phyloP scores from a whole-genome alignment of 1,140 invertebrate genomes.

The Ridgeia piscesae region DNA sequence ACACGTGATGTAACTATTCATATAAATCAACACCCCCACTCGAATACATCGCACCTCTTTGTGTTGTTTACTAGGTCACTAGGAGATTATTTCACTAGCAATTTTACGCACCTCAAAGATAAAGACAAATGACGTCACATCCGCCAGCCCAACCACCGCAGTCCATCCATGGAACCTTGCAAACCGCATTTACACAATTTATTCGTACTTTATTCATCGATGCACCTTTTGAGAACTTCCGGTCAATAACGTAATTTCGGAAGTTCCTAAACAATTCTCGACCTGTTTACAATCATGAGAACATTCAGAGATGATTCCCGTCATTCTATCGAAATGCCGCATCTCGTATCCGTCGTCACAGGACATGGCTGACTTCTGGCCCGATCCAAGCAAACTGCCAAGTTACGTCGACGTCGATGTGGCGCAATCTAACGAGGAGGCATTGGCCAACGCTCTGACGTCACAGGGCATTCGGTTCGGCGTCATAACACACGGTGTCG shows the following conservation, averaged over 20 bases:
- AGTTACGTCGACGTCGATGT: neutral
- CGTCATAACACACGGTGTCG: neutral
- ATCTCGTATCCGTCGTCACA: neutral
- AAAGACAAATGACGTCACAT: too few relatives aligned
- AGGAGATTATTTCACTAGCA: too few relatives aligned
- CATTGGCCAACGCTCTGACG: neutral
- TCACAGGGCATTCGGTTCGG: neutral
- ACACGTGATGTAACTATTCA: neutral
- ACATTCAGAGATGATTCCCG: neutral
- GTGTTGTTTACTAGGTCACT: neutral
- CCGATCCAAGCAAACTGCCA: neutral
- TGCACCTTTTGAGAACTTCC: neutral
- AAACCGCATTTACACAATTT: neutral
- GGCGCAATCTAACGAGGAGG: neutral
- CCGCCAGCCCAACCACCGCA: too few relatives aligned
- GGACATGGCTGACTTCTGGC: neutral
- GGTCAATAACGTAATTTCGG: neutral
- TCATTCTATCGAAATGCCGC: neutral
- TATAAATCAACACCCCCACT: neutral
- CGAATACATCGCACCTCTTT: neutral
- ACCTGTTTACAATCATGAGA: neutral
- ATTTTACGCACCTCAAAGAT: too few relatives aligned
- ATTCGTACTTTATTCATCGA: neutral
- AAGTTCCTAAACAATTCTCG: neutral
- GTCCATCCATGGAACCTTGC: too few relatives aligned